These are phyloP conservation scores for Drosophila ogumai DNA, from an alignment of 1,140 invertebrate species.

Conservation along the genomic window DNA sequence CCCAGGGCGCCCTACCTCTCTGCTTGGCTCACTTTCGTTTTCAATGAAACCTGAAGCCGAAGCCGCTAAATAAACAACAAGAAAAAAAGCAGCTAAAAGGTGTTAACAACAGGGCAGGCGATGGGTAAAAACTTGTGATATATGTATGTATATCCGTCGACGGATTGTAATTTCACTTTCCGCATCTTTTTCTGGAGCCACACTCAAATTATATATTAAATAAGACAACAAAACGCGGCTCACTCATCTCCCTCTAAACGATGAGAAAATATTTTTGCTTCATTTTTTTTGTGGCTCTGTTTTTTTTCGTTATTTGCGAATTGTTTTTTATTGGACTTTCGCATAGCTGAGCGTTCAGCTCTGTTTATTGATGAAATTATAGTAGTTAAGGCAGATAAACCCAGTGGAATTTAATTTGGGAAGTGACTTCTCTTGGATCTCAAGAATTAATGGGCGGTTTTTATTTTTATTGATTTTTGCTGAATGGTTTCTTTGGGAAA, in stretches of 20 bases:
- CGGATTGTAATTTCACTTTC: conserved; percentile 77
- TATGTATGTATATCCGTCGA: conserved; percentile 14
- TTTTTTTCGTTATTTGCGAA: conserved; percentile 29
- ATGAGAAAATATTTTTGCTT: conserved; percentile 75
- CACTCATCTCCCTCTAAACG: conserved; percentile 64
- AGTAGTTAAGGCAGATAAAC: conserved; percentile 53
- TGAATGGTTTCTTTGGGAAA: background rate
- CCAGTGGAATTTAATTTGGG: conserved; percentile 37
- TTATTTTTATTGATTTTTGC: conserved; percentile 16
- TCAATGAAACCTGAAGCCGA: conserved; percentile 65
- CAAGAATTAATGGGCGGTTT: conserved; percentile 24
- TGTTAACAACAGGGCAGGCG: conserved; percentile 55
- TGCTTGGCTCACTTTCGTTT: conserved; percentile 72
- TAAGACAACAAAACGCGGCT: conserved; percentile 40
- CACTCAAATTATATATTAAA: conserved; percentile 62
- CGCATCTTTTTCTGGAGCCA: conserved; percentile 68
- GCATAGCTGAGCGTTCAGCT: conserved; percentile 70
- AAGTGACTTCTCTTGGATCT: conserved; percentile 19
- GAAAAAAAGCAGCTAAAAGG: conserved; percentile 45
- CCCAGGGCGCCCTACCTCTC: conserved; percentile 21
- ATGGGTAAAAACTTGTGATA: conserved; percentile 36
- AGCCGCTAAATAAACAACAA: conserved; percentile 38
- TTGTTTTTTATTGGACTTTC: conserved; percentile 70
- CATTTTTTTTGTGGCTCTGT: conserved; percentile 25
- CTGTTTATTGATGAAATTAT: conserved; percentile 78